Evolutionary conservation across 2,888 invertebrate genomes (phyloP).

Genomic region (Papilio gigon): DNA sequence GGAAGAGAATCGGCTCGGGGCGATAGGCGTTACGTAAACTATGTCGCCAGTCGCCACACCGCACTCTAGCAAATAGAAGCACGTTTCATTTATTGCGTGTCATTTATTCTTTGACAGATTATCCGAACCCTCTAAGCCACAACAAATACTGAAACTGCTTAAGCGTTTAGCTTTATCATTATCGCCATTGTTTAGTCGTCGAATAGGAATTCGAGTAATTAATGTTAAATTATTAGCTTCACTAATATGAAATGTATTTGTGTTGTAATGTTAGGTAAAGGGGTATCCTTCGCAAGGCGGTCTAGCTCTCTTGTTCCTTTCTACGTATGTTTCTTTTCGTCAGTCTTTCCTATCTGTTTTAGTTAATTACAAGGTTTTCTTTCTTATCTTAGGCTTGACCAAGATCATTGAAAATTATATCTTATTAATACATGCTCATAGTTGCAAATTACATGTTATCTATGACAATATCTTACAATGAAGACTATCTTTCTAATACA

Average conservation of each 20-base stretch:
- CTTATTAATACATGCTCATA: background rate
- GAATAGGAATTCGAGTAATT: slow-evolving; percentile 4
- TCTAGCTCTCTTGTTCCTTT: no score
- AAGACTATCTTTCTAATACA: slow-evolving; percentile 1
- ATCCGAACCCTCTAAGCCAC: slow-evolving; percentile 10
- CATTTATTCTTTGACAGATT: slow-evolving; percentile 36
- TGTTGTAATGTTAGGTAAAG: no score
- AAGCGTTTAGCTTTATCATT: slow-evolving; percentile 13
- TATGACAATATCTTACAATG: slow-evolving; percentile 21
- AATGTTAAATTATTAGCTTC: background rate
- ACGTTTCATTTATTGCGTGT: slow-evolving; percentile 29
- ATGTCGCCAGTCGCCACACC: slow-evolving; percentile 11
- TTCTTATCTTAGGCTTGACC: no score
- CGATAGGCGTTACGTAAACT: slow-evolving; percentile 56
- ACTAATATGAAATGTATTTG: no score
- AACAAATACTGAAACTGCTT: slow-evolving; percentile 2
- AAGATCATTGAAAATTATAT: background rate
- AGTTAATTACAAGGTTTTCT: no score
- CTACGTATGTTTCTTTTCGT: background rate
- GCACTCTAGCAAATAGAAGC: slow-evolving; percentile 32
- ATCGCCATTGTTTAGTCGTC: background rate
- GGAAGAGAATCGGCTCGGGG: slow-evolving; percentile 66
- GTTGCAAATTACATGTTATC: background rate
- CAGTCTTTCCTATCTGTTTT: background rate
- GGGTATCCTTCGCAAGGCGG: no score